Evolutionary conservation across 2,888 invertebrate genomes (phyloP), one percentile per base, ranked within the genome.

Genomic region (Zaprionus lineosus): DNA sequence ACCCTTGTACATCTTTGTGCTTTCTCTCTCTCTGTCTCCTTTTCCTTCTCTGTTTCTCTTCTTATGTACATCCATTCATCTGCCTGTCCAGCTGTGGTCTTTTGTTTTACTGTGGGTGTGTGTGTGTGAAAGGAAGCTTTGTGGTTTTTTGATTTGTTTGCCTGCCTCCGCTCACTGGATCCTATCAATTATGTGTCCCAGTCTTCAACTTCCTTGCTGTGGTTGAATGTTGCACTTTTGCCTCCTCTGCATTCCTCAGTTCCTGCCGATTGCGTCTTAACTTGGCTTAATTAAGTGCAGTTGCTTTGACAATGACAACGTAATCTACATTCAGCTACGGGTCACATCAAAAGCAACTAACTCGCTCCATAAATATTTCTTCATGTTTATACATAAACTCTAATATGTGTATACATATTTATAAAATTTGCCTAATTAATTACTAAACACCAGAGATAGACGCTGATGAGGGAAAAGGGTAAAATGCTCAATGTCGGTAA

Each of bases 201-300:
- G 28, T 11, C 7, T 6, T n/a, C 14, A 11, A 5, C 24, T 19
- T 4, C 6, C 8, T 19, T 8, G n/a, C 7, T n/a, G 1, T 44
- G 0, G n/a, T 2, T 37, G 28, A 12, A 19, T 44, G 46, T 26
- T 66, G 61, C 65, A 61, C 47, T 66, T 70, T 57, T 43, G 24
- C 15, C 41, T 12, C 43, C 50, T 51, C 52, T 53, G 66, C 61
- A 44, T 43, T 61, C 19, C 34, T n/a, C 59, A 59, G 41, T 53
- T 47, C 24, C n/a, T 29, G 40, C 41, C 50, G 68, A 58, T 53
- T 68, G 63, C 46, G 47, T 36, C 75, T 73, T 71, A 68, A 75
- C 63, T 82, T 78, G 79, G 74, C 79, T 83, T 81, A 83, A 81
- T 81, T 81, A 74, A 83, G 74, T 79, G 76, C 83, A 76, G 66